Conservation (phyloP, 2,888 invertebrate species). For the Melanostoma mellinum region DNA sequence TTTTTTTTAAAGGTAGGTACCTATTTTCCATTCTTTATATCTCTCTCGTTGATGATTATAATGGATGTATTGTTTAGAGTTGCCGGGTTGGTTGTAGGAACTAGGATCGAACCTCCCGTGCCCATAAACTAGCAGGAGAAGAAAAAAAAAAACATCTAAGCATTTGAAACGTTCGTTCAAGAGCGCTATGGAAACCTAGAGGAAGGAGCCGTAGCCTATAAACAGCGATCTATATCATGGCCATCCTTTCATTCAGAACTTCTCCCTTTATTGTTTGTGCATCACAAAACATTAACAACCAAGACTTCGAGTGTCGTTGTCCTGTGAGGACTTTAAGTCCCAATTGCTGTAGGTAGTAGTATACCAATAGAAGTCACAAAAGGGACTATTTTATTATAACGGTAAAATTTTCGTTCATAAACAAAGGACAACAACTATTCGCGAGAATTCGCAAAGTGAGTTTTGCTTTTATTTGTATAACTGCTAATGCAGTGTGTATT, state of each 20-base stretch:
- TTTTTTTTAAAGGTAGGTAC: conserved; percentile 26
- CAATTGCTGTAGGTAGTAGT: conserved; percentile 33
- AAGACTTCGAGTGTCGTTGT: conserved; percentile 29
- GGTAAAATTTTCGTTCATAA: conserved; percentile 56
- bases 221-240: conserved; percentile 62
- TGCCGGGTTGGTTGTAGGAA: conserved; percentile 35
- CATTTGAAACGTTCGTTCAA: conserved; percentile 11
- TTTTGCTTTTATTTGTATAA: conserved; percentile 61
- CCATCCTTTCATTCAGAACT: conserved; percentile 43
- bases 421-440: conserved; percentile 29
- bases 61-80: conserved; percentile 69
- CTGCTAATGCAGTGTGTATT: conserved; percentile 62
- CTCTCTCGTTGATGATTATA: conserved; percentile 62
- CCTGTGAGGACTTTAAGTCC: conserved; percentile 19
- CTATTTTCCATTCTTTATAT: conserved; percentile 42
- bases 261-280: conserved; percentile 41
- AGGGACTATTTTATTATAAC: conserved; percentile 40
- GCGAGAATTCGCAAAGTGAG: conserved; percentile 33
- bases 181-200: conserved; percentile 5
- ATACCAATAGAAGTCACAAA: conserved; percentile 9
- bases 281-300: conserved; percentile 16
- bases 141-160: conserved; percentile 9
- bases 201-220: conserved; percentile 45
- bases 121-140: conserved; percentile 38
- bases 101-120: conserved; percentile 25